Base-by-base conservation (phyloP, 2,888 invertebrate species). In the Dasypolia templi region DNA sequence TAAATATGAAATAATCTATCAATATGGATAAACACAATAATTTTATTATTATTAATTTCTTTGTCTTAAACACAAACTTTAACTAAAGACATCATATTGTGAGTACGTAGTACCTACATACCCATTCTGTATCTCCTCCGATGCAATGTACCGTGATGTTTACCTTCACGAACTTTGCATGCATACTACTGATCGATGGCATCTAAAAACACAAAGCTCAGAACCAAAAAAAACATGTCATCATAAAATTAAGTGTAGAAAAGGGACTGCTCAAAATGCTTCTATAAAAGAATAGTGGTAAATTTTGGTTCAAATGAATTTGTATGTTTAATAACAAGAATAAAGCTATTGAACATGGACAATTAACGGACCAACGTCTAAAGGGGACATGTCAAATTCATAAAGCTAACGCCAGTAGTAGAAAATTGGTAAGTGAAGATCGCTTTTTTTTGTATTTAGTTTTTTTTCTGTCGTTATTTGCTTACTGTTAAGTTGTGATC, bases 181-280 rank as follows among this genome's bases (percentile, higher is more conserved):
- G 53, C 68, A 63, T 39, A 39, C 29, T 14, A 19, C 42, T 79
- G 85, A 85, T 79, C 78, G 79, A 86, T 81, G 75, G 64, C 70
- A 29, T 58, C 49, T 70, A 69, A 83, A 77, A 85, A 80, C 81
- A 83, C 79, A 85, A 72, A 72, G 62, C 70, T 66, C 75, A 70
- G 71, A 59, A 46, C 14, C 46, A 68, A 55, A 72, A 12, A 42
- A 19, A 1, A 9, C 14, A 59, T 26, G 73, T 32, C 22, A 22
- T 1, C 39, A 7, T 19, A 73, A 26, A 56, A 22, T 1, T 3
- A 26, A 65, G 11, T 0, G 11, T 42, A 74, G 74, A 75, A 75
- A n/a, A n/a, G n/a, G n/a, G n/a, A n/a, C n/a, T n/a, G n/a, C n/a
- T n/a, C n/a, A n/a, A n/a, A n/a, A n/a, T n/a, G n/a, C n/a, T n/a